Conservation (phyloP, 2,113 vertebrate species). For the Ciconia maguari region DNA sequence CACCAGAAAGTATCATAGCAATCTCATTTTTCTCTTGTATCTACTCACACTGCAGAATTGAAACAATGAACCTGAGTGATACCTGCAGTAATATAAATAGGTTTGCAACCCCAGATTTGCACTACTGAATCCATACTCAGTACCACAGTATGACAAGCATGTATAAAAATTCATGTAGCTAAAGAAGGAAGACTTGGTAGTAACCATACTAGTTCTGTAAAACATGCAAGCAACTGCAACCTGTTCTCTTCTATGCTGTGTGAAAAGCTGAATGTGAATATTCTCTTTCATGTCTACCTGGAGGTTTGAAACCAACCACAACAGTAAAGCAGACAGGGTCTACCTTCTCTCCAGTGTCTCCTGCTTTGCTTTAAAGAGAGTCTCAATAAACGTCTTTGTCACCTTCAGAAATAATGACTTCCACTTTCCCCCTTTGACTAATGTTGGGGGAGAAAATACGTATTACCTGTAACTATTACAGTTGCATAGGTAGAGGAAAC, state of each 20-base stretch:
- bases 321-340: background rate
- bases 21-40: background rate
- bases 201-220: background rate
- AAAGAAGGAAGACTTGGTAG: background rate
- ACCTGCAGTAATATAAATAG: background rate
- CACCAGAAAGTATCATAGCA: background rate
- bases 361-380: background rate
- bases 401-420: background rate
- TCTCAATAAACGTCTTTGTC: background rate
- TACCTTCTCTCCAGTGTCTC: background rate
- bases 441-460: background rate
- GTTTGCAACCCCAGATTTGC: background rate
- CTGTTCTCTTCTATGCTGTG: background rate
- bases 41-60: background rate
- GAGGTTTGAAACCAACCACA: background rate
- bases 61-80: background rate
- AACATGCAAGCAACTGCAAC: background rate
- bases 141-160: background rate
- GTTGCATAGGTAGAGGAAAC: background rate
- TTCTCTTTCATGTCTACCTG: background rate
- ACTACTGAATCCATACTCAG: background rate
- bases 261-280: background rate
- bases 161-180: background rate
- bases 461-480: background rate
- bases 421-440: background rate